These are phyloP conservation scores for Terrapene triunguis DNA, from an alignment of 2,113 vertebrate species.

Conservation along the genomic window DNA sequence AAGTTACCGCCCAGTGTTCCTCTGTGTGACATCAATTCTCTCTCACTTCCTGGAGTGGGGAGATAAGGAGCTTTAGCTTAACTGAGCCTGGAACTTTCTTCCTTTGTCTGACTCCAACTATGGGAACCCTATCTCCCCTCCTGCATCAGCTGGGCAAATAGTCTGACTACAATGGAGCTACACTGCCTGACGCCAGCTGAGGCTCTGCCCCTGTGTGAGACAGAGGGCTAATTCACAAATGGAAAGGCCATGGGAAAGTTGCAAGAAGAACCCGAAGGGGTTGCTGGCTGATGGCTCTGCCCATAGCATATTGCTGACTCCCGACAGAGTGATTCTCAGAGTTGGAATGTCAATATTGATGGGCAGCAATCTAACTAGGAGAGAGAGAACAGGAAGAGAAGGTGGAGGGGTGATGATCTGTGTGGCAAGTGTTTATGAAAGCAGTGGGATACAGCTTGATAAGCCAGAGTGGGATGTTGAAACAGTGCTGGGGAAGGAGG, in stretches of 20 bases:
- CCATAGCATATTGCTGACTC: neutral
- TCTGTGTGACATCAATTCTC: neutral
- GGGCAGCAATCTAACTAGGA: neutral
- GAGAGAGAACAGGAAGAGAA: neutral
- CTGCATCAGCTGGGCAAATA: neutral
- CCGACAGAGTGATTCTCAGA: rapidly evolving
- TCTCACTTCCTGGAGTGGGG: rapidly evolving
- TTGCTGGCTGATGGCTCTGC: neutral
- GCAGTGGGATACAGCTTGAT: neutral
- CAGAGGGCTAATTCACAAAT: neutral
- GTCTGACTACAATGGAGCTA: neutral
- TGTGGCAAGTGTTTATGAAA: neutral
- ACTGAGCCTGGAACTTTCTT: neutral
- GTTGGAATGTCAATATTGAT: rapidly evolving
- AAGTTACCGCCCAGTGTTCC: neutral
- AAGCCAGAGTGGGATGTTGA: neutral
- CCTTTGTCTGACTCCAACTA: neutral
- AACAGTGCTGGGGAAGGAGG: neutral
- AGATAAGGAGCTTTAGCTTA: neutral
- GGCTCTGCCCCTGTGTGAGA: neutral
- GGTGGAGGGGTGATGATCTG: neutral
- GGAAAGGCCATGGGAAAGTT: neutral
- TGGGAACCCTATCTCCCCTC: neutral
- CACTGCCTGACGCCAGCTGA: neutral
- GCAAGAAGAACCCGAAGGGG: neutral